Conservation (phyloP, 2,888 invertebrate genomes). For the Agrilus biguttatus region DNA sequence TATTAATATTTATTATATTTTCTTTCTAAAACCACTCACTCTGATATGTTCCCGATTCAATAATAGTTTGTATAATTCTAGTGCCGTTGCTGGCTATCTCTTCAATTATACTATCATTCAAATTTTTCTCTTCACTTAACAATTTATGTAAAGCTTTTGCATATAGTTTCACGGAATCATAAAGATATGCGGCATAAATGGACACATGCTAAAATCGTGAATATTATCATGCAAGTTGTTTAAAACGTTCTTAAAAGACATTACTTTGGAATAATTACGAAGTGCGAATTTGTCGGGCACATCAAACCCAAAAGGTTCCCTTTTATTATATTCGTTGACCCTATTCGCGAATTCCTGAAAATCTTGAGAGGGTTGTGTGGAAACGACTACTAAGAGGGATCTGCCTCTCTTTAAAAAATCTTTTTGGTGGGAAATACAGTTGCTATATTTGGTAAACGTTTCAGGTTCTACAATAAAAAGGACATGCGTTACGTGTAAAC, state of each 20-base stretch:
- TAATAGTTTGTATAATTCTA: slow-evolving; percentile 73
- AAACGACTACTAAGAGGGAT: slow-evolving; percentile 77
- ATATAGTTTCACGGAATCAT: slow-evolving; percentile 87
- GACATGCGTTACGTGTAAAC: not conserved
- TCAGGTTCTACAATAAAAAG: slow-evolving; percentile 33
- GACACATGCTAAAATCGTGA: slow-evolving; percentile 57
- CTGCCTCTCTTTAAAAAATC: slow-evolving; percentile 57
- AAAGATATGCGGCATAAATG: slow-evolving; percentile 85
- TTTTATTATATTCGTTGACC: slow-evolving; percentile 65
- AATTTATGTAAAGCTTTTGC: slow-evolving; percentile 71
- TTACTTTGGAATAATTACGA: slow-evolving; percentile 14
- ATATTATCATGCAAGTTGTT: no score
- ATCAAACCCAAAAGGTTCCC: slow-evolving; percentile 68
- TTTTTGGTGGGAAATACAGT: slow-evolving; percentile 45
- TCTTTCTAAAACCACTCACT: slow-evolving; percentile 47
- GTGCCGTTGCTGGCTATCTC: slow-evolving; percentile 73
- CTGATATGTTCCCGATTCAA: slow-evolving; percentile 68
- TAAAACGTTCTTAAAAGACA: not conserved
- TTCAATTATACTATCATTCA: slow-evolving; percentile 43
- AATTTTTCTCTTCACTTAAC: slow-evolving; percentile 37
- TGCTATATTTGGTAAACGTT: slow-evolving; percentile 38
- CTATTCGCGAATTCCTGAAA: slow-evolving; percentile 64
- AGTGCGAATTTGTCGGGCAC: slow-evolving; percentile 41
- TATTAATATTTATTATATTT: not conserved
- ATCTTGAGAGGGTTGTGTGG: slow-evolving; percentile 63